A percentile compares a stretch with the other conserved stretches of the same genome.
Evolutionary conservation across 1,140 invertebrate genomes (phyloP).

Genomic region (Aphaenogaster rudis): DNA sequence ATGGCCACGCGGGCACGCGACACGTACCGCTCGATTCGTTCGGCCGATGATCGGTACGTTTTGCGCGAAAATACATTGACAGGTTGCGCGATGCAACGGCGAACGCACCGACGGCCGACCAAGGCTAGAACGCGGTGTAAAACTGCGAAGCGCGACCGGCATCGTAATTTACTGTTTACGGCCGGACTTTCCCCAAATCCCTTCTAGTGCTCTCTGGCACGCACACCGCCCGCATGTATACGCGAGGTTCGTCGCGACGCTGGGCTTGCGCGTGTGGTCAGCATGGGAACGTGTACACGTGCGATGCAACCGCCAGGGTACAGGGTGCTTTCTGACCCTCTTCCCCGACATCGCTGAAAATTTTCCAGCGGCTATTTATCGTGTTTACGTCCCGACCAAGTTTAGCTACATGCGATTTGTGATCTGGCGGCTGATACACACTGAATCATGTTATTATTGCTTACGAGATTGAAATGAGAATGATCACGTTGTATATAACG

Average conservation of each 20-base stretch:
- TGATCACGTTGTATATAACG: no score
- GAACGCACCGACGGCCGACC: constrained; percentile 2
- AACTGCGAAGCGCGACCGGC: constrained; percentile 81
- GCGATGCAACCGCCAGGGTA: neutral
- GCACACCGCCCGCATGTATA: neutral
- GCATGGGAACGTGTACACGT: constrained; percentile 39
- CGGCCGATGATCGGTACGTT: constrained; percentile 18
- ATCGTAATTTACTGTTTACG: constrained; percentile 83
- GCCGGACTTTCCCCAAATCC: constrained; percentile 81
- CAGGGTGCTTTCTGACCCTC: constrained; percentile 39
- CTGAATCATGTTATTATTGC: neutral
- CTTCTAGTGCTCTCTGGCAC: constrained; percentile 67
- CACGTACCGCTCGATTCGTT: constrained; percentile 13
- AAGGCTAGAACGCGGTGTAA: constrained; percentile 67
- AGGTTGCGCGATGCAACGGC: constrained; percentile 35
- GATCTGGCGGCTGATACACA: neutral
- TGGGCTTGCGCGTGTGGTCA: constrained; percentile 1
- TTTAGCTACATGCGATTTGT: constrained; percentile 44
- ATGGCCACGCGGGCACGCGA: neutral
- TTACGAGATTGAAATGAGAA: neutral
- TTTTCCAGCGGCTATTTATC: constrained; percentile 55
- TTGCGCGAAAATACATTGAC: constrained; percentile 21
- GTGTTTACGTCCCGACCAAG: constrained; percentile 33
- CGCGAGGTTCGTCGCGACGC: constrained; percentile 24
- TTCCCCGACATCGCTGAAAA: constrained; percentile 44